Evolutionary conservation across 2,113 vertebrate genomes (phyloP), one percentile per base, ranked within the genome.

Genomic region (Ptyas mucosa): DNA sequence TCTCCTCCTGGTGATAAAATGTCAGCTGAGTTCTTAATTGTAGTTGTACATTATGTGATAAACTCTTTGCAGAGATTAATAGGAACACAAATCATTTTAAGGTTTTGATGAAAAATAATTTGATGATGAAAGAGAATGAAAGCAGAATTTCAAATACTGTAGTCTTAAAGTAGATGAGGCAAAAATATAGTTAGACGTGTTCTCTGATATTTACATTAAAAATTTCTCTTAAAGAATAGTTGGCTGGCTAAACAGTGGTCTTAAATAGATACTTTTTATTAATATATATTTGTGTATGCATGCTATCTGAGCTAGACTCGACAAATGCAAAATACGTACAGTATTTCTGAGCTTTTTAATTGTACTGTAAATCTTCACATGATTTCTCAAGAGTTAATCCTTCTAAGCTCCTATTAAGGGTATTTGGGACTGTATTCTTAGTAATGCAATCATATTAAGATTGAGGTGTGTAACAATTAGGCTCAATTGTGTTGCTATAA

Each of bases 71-170:
- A 46, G 85, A 64, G 49, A 89, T 94, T 93, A 94, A 96, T 93
- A 95, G 93, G 90, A 95, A 91, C 89, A 93, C 94, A 58, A 92
- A 93, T 52, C 64, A 90, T 96, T 89, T 20, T 94, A 51, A 57
- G 94, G 88, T 91, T 53, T 92, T 94, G 93, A 69, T 49, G 43
- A 46, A 46, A 46, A 46, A 46, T 3, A 46, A 46, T 46, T 46
- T 46, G 43, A 46, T 46, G 88, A 94, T 91, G 91, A 87, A 89
- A 69, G 64, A 69, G 29, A 69, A 69, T 6, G 29, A 69, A 69
- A 69, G 29, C 61, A 69, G 29, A 69, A 69, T 69, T 69, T 69
- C 11, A 69, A n/a, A 69, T 69, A 10, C 24, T 61, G 9, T 61
- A n/a, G 12, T 69, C 12, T 69, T 69, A n/a, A 69, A 69, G 29